Percentiles rank a stretch among this genome's conserved stretches.
These are phyloP conservation scores for Potorous gilbertii DNA, from an alignment of 2,797 vertebrate species.

Conservation along the genomic window DNA sequence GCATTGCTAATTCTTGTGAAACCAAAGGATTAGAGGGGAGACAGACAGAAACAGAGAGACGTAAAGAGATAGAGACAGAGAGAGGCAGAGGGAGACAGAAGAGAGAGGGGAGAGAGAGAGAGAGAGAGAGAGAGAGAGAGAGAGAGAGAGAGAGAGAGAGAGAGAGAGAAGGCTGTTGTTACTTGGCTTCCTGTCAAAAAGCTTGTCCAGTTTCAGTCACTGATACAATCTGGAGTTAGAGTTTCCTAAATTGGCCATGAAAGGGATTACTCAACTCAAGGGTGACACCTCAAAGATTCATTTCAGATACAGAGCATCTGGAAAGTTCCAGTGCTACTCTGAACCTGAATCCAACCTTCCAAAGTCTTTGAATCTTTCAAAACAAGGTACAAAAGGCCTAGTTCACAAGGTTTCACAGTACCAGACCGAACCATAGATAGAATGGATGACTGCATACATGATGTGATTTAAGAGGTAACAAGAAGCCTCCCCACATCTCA, in stretches of 20 bases:
- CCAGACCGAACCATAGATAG: too few species aligned
- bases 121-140: too few species aligned
- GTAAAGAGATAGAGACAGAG: background rate
- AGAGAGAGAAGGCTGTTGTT: background rate
- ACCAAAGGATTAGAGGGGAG: background rate
- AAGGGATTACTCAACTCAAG: background rate
- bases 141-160: too few species aligned
- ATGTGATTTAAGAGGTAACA: too few species aligned
- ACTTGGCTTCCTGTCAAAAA: background rate
- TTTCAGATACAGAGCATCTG: background rate
- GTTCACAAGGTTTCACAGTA: too few species aligned
- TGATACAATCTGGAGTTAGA: constrained; percentile 17
- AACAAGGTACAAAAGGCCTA: background rate
- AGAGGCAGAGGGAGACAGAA: too few species aligned
- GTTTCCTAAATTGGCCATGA: background rate
- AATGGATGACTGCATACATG: too few species aligned
- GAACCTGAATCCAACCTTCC: background rate
- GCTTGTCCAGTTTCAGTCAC: background rate
- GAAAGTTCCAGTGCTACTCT: background rate
- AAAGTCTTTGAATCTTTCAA: background rate
- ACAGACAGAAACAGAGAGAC: background rate
- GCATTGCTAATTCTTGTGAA: background rate
- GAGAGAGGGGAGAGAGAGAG: too few species aligned
- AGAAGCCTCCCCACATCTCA: too few species aligned
- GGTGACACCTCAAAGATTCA: background rate